phyloP scores from a whole-genome alignment of 1,140 invertebrate genomes.

The Plutomurus gul region DNA sequence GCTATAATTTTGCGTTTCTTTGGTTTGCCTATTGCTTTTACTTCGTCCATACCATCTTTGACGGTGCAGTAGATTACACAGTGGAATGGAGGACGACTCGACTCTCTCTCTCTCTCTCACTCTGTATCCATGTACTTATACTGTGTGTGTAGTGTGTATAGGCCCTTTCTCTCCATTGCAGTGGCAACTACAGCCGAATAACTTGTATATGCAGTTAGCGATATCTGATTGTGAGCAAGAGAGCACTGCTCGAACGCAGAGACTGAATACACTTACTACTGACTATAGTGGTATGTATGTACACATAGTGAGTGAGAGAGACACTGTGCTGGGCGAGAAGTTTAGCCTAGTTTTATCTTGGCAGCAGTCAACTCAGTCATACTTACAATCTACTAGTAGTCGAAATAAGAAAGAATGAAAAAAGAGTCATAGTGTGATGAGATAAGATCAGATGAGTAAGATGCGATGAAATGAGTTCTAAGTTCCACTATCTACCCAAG shows the following conservation, averaged over 20 bases:
- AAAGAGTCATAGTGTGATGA: neutral
- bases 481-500: neutral
- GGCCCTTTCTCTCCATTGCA: too few species aligned
- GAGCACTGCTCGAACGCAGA: neutral
- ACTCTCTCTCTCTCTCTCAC: neutral
- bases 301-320: neutral
- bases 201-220: neutral
- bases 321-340: neutral
- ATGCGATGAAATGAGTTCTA: constrained; percentile 8
- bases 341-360: constrained; percentile 20
- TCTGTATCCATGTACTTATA: too few species aligned
- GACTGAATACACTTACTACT: neutral
- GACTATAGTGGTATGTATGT: neutral
- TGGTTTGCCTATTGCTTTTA: neutral
- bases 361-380: neutral
- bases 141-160: too few species aligned
- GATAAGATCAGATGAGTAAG: neutral
- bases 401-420: constrained; percentile 10
- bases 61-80: neutral
- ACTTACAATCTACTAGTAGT: neutral
- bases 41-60: neutral
- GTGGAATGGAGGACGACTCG: neutral
- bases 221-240: neutral
- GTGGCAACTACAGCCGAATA: too few species aligned
- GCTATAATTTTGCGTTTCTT: neutral